These are phyloP conservation scores for Xenus cinereus DNA, from an alignment of 2,113 vertebrate species.

Conservation along the genomic window DNA sequence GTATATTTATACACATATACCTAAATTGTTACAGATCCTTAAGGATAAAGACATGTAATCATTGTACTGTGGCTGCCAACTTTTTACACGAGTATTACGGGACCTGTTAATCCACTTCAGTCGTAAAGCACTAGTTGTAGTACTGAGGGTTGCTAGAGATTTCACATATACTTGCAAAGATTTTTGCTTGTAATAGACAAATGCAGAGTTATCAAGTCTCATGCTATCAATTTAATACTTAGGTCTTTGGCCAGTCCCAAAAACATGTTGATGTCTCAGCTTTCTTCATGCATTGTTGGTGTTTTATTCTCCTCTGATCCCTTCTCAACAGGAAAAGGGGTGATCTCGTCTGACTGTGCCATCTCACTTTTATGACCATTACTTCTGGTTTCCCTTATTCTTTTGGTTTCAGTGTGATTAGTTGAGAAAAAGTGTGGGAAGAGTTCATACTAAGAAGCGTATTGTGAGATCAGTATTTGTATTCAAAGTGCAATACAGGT, in stretches of 20 bases:
- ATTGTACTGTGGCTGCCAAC: not conserved
- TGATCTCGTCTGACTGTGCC: not conserved
- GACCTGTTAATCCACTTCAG: not conserved
- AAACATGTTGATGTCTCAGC: not conserved
- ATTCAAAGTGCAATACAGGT: not conserved
- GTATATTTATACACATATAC: not conserved
- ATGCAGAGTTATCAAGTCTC: not conserved
- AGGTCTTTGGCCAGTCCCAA: not conserved
- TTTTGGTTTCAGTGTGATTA: not conserved
- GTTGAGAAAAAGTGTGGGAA: not conserved
- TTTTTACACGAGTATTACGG: not conserved
- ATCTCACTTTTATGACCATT: not conserved
- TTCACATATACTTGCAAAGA: not conserved
- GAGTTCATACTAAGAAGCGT: not conserved
- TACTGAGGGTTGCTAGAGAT: not conserved
- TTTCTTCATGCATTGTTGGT: not conserved
- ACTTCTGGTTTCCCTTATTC: not conserved
- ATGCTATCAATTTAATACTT: not conserved
- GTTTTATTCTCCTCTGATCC: not conserved
- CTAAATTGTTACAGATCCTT: not conserved
- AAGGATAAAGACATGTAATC: not conserved
- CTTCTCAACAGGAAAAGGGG: not conserved
- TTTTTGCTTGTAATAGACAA: not conserved
- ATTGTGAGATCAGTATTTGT: not conserved
- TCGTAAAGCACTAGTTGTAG: not conserved